Percentiles rank a stretch among this genome's conserved stretches.
These are phyloP conservation scores for Drosophila repleta DNA, from an alignment of 1,140 invertebrate species.

Conservation along the genomic window DNA sequence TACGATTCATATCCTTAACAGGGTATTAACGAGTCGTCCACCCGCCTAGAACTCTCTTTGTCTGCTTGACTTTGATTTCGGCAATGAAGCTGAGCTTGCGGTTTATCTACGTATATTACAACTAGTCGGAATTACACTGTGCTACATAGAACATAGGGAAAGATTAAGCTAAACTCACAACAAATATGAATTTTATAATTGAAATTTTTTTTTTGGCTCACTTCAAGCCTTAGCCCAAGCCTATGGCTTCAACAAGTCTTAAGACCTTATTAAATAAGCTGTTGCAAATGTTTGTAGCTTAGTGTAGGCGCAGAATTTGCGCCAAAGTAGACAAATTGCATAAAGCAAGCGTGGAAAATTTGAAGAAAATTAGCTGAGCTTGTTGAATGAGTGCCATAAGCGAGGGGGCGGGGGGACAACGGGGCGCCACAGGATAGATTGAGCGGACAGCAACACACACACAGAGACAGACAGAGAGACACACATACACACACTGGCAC, in stretches of 20 bases:
- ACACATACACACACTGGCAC: slow-evolving; percentile 51
- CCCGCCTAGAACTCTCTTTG: background rate
- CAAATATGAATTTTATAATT: too few relatives aligned
- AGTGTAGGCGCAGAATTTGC: slow-evolving; percentile 62
- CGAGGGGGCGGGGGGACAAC: too few relatives aligned
- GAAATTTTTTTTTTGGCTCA: too few relatives aligned
- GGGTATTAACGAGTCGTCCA: background rate
- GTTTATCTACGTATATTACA: slow-evolving; percentile 13
- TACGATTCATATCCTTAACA: background rate
- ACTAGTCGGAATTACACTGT: slow-evolving; percentile 5
- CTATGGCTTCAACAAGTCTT: background rate
- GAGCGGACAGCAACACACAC: slow-evolving; percentile 18
- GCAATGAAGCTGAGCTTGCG: slow-evolving; percentile 9
- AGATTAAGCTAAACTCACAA: background rate
- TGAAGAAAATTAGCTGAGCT: slow-evolving; percentile 61
- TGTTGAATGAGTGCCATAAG: slow-evolving; percentile 25
- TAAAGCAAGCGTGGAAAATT: slow-evolving; percentile 78
- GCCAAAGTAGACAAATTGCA: slow-evolving; percentile 68
- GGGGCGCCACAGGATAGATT: background rate
- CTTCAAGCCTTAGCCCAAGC: too few relatives aligned
- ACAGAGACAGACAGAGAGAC: slow-evolving; percentile 18
- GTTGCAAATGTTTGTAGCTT: slow-evolving; percentile 15
- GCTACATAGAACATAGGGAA: background rate
- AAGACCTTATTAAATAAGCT: background rate
- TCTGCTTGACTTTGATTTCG: slow-evolving; percentile 22